phyloP scores from a whole-genome alignment of 1,140 invertebrate genomes.

The Psilanteris sp. region DNA sequence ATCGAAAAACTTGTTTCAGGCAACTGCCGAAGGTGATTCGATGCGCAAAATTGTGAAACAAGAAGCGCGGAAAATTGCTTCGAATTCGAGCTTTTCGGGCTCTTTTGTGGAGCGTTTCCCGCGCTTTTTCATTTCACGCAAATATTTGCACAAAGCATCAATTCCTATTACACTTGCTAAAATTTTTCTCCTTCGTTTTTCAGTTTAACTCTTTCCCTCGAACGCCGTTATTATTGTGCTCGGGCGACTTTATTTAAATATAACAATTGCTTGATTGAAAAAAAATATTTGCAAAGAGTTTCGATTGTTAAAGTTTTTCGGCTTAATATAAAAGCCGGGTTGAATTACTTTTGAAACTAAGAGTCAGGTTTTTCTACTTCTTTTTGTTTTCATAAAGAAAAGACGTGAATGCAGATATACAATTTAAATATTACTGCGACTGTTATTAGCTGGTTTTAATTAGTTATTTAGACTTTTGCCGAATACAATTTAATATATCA shows the following conservation, averaged over 20 bases:
- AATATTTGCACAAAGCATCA: slow-evolving; percentile 34
- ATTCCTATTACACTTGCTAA: slow-evolving; percentile 26
- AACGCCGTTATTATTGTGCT: too few relatives aligned
- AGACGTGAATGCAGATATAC: too few relatives aligned
- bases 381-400: too few relatives aligned
- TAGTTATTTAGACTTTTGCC: too few relatives aligned
- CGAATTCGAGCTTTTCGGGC: slow-evolving; percentile 25
- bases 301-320: slow-evolving; percentile 4
- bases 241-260: too few relatives aligned
- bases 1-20: slow-evolving; percentile 59
- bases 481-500: too few relatives aligned
- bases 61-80: slow-evolving; percentile 47
- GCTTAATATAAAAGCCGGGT: background rate
- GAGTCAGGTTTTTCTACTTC: too few relatives aligned
- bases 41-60: slow-evolving; percentile 44
- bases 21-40: slow-evolving; percentile 44
- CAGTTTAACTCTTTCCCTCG: slow-evolving; percentile 14
- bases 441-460: too few relatives aligned
- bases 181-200: slow-evolving; percentile 17
- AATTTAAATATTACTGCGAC: too few relatives aligned
- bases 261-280: too few relatives aligned
- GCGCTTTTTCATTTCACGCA: slow-evolving; percentile 1
- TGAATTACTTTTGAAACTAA: too few relatives aligned
- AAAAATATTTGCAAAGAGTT: too few relatives aligned
- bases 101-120: background rate